These are phyloP conservation scores for Charanyca ferruginea DNA, from an alignment of 2,888 invertebrate species.

Conservation along the genomic window DNA sequence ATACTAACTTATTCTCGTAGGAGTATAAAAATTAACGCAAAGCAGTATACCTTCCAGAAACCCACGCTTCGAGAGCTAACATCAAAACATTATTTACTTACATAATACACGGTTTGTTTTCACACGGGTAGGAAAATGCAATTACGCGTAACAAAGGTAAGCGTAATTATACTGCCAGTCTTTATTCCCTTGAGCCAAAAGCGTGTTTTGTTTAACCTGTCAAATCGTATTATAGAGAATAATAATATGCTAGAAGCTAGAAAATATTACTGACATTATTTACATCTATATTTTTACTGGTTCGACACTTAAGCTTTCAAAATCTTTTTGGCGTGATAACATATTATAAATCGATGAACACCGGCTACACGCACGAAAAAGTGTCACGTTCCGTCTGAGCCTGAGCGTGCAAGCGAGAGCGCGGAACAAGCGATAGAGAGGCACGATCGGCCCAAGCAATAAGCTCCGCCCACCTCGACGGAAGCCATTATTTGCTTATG, in stretches of 20 bases:
- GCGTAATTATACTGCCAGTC: conserved; percentile 49
- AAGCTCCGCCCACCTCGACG: too few relatives aligned
- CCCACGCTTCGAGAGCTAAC: conserved; percentile 4
- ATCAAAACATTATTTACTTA: conserved; percentile 34
- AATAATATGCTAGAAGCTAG: conserved; percentile 12
- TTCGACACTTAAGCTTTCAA: too few relatives aligned
- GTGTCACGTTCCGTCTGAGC: too few relatives aligned
- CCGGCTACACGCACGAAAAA: too few relatives aligned
- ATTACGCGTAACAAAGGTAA: conserved; percentile 48
- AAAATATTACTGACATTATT: neutral
- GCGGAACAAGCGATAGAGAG: too few relatives aligned
- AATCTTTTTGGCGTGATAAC: too few relatives aligned
- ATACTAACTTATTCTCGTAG: neutral
- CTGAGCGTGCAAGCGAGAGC: too few relatives aligned
- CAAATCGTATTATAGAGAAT: conserved; percentile 33
- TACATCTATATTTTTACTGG: too few relatives aligned
- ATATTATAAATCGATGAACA: too few relatives aligned
- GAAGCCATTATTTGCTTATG: too few relatives aligned
- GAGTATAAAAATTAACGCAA: conserved; percentile 8
- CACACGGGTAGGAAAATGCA: conserved; percentile 42
- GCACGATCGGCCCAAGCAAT: too few relatives aligned
- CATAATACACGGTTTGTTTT: conserved; percentile 31
- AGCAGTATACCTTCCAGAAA: conserved; percentile 23
- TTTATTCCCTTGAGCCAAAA: conserved; percentile 35
- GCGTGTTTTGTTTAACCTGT: conserved; percentile 44